Base-by-base conservation (phyloP, 2,888 invertebrate genomes). In the Lithophane ornitopus region DNA sequence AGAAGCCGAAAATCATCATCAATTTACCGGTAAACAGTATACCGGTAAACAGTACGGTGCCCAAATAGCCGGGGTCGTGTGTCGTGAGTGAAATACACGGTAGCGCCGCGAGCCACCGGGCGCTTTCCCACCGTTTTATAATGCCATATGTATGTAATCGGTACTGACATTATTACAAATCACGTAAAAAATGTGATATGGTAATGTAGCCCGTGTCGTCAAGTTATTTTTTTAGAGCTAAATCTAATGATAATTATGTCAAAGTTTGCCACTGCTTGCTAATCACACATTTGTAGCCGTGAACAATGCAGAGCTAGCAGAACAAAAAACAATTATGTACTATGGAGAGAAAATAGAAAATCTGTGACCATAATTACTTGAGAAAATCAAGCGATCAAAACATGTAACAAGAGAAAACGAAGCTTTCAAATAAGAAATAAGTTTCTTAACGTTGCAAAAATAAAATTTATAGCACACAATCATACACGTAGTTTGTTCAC, bases 1-100 rank as follows among this genome's bases (percentile, higher is more conserved):
- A 95, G 95, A 94, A 95, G 95, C 94, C 94, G 93, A 94, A 95
- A 94, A 94, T 94, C 93, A 94, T 94, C 93, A 94, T 89, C 93
- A 94, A 95, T 95, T 95, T 94, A 93, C 92, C 85, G 88, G 90
- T 92, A 91, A 91, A 91, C 91, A 92, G 92, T 92, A 94, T 94
- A 92, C 92, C 87, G 89, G 90, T 92, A 91, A 91, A 92, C 91
- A 93, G 92, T 92, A 93, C 93, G 91, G 92, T 94, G 93, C 93
- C 89, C 94, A 93, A 94, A 95, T 93, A 94, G 92, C 92, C 91
- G 90, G 90, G 91, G 91, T 91, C 92, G 90, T 90, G 92, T 91
- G 90, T 94, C 95, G 96, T 95, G 96, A 95, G 95, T 93, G 95
- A 91, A 94, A 93, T 90, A 91, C 93, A 94, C 94, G 94, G 94